Evolutionary conservation across 2,888 invertebrate species (phyloP).

Genomic region (Anoncus sp.): DNA sequence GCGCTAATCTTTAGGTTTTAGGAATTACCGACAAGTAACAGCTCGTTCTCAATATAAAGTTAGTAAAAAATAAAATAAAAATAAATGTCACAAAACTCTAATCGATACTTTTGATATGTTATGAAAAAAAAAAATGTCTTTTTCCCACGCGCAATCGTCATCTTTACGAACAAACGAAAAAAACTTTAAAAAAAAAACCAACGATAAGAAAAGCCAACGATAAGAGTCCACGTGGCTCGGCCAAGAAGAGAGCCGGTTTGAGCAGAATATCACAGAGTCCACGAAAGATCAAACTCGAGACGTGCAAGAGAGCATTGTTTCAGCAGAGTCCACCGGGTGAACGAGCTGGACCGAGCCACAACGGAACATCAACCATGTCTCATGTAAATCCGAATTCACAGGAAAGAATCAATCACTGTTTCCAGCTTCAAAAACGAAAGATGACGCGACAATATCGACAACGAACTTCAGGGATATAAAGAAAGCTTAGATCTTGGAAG

Average conservation of each 20-base stretch:
- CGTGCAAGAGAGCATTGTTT: conserved; percentile 89
- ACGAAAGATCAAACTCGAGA: conserved; percentile 82
- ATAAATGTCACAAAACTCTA: not conserved
- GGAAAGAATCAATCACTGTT: conserved; percentile 88
- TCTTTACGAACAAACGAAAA: no score
- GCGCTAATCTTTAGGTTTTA: conserved; percentile 86
- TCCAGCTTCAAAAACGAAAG: conserved; percentile 84
- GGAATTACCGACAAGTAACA: conserved; percentile 82
- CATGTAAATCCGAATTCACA: conserved; percentile 78
- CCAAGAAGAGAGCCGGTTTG: conserved; percentile 84
- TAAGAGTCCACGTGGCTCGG: conserved; percentile 86
- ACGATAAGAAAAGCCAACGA: conserved; percentile 81
- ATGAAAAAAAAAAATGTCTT: conserved; percentile 21
- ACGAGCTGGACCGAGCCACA: conserved; percentile 80
- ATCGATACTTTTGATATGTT: not conserved
- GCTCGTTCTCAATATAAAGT: conserved; percentile 88
- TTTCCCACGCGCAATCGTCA: no score
- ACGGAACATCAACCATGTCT: no score
- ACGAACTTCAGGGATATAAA: conserved; percentile 35
- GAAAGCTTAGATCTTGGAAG: conserved; percentile 63
- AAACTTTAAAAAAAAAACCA: no score
- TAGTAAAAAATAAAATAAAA: conserved; percentile 66
- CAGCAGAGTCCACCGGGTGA: conserved; percentile 87
- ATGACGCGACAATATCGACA: conserved; percentile 54
- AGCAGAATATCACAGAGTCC: conserved; percentile 82